phyloP scores from a whole-genome alignment of 2,888 invertebrate genomes.

The Polyommatus iphigenia region DNA sequence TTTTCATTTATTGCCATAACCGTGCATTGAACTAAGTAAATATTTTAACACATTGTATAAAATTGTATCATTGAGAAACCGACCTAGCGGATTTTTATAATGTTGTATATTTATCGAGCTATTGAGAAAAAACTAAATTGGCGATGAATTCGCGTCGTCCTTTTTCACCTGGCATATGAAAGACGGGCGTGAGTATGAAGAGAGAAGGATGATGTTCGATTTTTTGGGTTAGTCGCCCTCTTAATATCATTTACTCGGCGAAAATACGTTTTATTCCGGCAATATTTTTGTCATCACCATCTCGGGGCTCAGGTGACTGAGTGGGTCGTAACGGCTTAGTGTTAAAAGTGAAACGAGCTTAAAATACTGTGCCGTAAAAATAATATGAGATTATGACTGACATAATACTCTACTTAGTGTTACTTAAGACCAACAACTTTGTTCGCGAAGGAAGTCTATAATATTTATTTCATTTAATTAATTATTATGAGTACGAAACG shows the following conservation, averaged over 20 bases:
- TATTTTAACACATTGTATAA: no score
- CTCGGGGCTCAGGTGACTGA: slow-evolving; percentile 23
- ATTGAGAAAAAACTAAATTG: no score
- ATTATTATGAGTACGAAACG: background rate
- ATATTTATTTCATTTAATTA: background rate
- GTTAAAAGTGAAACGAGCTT: slow-evolving; percentile 15
- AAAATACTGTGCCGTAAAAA: background rate
- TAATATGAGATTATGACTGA: background rate
- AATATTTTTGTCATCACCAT: slow-evolving; percentile 7
- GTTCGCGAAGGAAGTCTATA: background rate
- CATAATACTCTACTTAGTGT: background rate
- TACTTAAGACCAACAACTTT: background rate
- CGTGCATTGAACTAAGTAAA: no score
- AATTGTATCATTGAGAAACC: no score
- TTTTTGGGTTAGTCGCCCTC: no score
- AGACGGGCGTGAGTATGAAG: no score
- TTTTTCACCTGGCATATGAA: no score
- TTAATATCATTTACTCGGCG: background rate
- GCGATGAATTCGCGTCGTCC: no score
- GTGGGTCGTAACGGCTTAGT: background rate
- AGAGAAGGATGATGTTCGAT: no score
- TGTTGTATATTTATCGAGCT: no score
- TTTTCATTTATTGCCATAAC: no score
- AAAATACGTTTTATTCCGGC: background rate
- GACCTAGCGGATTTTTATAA: no score